Evolutionary conservation across 2,113 vertebrate species (phyloP), one percentile per base, ranked within the genome.

Genomic region (Synchiropus splendidus): DNA sequence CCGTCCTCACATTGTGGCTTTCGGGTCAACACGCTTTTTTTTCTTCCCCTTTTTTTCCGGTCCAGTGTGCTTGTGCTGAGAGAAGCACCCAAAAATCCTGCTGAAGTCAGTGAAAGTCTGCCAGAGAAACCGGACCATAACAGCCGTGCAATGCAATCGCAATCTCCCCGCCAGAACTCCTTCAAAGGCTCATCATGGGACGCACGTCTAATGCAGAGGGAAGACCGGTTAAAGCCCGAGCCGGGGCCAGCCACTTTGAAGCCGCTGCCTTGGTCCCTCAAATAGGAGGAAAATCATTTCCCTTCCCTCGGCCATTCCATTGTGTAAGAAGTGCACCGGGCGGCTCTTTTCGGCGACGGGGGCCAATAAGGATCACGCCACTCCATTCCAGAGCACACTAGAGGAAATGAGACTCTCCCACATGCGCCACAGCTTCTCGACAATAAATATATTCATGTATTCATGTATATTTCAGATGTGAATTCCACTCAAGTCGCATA

Each of bases 161-260:
- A 72, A 68, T 62, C 63, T 64, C 44, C 47, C 47, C 46, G 50
- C 50, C 66, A 38, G 68, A 54, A 58, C 58, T 27, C 74, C 78
- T 81, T 79, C 76, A 73, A 81, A 78, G 77, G 52, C 77, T 72
- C 68, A 62, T 81, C 72, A 77, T 68, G 61, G 67, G 64, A 65
- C 48, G 54, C 66, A 70, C 62, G 49, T 71, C 70, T 79, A 75
- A 78, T 72, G 68, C 58, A 62, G 69, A 40, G 64, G 54, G 72
- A 77, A 72, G 70, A 61, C 68, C 52, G 58, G 54, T 74, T 75
- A 75, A 78, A 73, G 61, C 55, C 56, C 54, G 44, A 38, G 65
- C 72, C 61, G 51, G 53, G 51, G 53, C 44, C 62, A 18, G 36
- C 39, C 10, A 69, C 80, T 83, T 83, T 78, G 75, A 80, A 78